These are phyloP conservation scores for Stenodema calcarata DNA, from an alignment of 2,888 invertebrate genomes.

Conservation along the genomic window DNA sequence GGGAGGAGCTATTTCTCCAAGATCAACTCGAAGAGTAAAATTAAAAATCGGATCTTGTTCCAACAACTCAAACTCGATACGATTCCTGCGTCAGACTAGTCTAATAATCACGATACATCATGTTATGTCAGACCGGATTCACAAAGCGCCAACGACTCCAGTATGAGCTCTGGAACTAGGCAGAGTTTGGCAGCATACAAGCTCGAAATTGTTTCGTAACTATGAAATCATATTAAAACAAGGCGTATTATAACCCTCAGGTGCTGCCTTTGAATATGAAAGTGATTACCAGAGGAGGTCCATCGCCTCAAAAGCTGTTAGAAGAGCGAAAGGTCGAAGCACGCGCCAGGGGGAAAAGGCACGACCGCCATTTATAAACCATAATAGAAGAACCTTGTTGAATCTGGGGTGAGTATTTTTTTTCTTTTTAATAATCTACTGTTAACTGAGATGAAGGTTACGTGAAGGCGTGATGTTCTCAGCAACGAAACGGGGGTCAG, in stretches of 20 bases:
- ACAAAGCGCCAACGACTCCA: neutral
- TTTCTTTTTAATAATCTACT: neutral
- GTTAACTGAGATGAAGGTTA: neutral
- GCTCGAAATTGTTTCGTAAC: neutral
- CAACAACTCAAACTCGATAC: neutral
- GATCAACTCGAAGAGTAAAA: too few relatives aligned
- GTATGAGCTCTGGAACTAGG: neutral
- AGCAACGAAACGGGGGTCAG: neutral
- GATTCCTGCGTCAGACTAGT: neutral
- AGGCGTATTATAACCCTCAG: neutral
- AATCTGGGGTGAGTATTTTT: neutral
- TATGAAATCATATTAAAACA: neutral
- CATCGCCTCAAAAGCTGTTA: neutral
- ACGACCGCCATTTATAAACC: constrained; percentile 6
- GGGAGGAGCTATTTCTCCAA: too few relatives aligned
- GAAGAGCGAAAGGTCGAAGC: neutral
- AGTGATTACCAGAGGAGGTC: neutral
- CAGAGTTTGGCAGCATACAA: neutral
- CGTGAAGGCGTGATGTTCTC: neutral
- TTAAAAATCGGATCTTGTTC: too few relatives aligned
- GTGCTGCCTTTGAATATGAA: neutral
- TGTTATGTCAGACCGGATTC: neutral
- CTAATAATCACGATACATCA: neutral
- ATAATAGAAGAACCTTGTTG: neutral
- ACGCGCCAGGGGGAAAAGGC: neutral